Evolutionary conservation across 2,113 vertebrate species (phyloP), one percentile per base, ranked within the genome.

Genomic region (Leptocoma aspasia): DNA sequence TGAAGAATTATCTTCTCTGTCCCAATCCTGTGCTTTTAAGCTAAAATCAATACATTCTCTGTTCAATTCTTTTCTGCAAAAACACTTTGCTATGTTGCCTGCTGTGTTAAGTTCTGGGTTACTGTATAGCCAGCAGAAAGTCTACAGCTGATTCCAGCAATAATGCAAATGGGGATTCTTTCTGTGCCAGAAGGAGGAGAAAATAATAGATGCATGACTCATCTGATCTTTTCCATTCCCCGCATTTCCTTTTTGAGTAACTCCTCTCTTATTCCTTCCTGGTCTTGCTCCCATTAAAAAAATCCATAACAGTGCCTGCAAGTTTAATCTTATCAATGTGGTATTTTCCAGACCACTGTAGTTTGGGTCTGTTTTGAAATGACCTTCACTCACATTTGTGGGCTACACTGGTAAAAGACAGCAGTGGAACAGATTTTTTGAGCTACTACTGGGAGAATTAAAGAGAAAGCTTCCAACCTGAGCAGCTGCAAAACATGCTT

Each of bases 241-340:
- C 57, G 45, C 50, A 91, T 77, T 91, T 94, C 83, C 89, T 96
- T 95, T 97, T 91, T 84, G 24, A 92, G 86, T 86, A 90, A 90
- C 72, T 84, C 86, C 65, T 78, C 41, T 86, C 93, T 76, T 49
- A 76, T 45, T 89, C 73, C 68, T 95, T 86, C 69, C 81, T 5
- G 1, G 37, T 83, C 77, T 92, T 92, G 66, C 59, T 86, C 27
- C 41, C 45, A 42, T 82, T 80, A 82, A 81, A 85, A 76, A 71
- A 65, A 57, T 42, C 71, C 2, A 0, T 90, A 95, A 70, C 35
- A 47, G 16, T 52, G 59, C 50, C 71, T 93, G 35, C 23, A 68
- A 71, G 68, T 56, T 88, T 64, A 70, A 92, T 54, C 28, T 78
- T 56, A 56, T 8, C 78, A 80, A 59, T 66, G 37, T 3, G n/a